Conservation (phyloP, 2,888 invertebrate species). For the Drosophila dives region DNA sequence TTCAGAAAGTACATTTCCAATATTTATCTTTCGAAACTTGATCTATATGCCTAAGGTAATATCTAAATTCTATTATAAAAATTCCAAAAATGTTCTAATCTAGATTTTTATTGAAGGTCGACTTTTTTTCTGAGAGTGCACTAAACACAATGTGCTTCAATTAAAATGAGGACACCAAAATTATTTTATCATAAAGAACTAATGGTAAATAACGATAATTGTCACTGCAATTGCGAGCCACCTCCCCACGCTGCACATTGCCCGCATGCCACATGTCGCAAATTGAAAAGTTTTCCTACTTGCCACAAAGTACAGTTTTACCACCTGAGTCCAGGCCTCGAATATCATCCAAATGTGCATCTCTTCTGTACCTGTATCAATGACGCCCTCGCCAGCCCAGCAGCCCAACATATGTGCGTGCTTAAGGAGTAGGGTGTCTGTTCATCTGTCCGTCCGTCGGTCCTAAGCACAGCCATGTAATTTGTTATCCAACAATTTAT, state of each 20-base stretch:
- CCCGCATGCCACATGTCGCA: slow-evolving; percentile 53
- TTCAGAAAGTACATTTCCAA: not conserved
- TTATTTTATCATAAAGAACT: slow-evolving; percentile 65
- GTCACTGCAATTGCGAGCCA: slow-evolving; percentile 32
- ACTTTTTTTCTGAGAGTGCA: not conserved
- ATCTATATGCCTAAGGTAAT: too few relatives aligned
- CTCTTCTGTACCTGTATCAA: slow-evolving; percentile 69
- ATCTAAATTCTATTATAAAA: not conserved
- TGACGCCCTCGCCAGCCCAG: slow-evolving; percentile 47
- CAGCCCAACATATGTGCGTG: slow-evolving; percentile 66
- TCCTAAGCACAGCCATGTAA: slow-evolving; percentile 65
- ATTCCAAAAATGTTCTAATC: too few relatives aligned
- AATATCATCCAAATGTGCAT: slow-evolving; percentile 5
- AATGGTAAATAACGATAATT: slow-evolving; percentile 61
- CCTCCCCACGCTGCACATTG: not conserved
- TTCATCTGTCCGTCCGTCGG: slow-evolving; percentile 24
- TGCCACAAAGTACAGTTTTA: slow-evolving; percentile 53
- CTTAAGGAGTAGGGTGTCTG: slow-evolving; percentile 12
- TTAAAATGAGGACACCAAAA: slow-evolving; percentile 58
- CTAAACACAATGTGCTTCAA: slow-evolving; percentile 36
- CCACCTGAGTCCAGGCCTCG: slow-evolving; percentile 50
- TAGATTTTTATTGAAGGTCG: not conserved
- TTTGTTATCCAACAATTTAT: slow-evolving; percentile 80
- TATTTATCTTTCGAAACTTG: not conserved
- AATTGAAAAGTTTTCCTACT: slow-evolving; percentile 7